Evolutionary conservation across 1,140 invertebrate genomes (phyloP), one percentile per base, ranked within the genome.

Genomic region (Cydia splendana): DNA sequence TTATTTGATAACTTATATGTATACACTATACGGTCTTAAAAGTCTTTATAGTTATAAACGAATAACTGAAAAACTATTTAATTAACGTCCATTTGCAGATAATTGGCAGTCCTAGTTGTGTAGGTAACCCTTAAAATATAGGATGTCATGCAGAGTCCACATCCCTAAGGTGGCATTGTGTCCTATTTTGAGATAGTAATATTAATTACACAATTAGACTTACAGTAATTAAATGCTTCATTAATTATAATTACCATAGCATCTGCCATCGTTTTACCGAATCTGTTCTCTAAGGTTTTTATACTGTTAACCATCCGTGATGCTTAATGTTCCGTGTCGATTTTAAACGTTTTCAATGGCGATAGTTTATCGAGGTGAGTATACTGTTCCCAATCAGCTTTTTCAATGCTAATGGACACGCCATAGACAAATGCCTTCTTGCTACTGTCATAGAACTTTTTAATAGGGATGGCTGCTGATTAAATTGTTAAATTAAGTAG

Each of bases 321-420:
- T 30, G 34, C 6, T 18, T 45, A 38, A 71, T 71, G 67, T 38
- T 71, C 15, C 67, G 67, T 42, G 9, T 38, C 67, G 67, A 13
- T 38, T 71, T 71, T 18, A 34, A 71, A n/a, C 30, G 65, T 69
- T 38, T 69, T 69, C 65, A n/a, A 71, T 45, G 34, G 34, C n/a
- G 13, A 42, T 71, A 71, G 67, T 38, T 71, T 71, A 71, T 42
- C 67, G 67, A 71, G 30, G 51, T 18, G 18, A 53, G 51, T 48
- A 45, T 24, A 15, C 67, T 71, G 67, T 71, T 71, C 34, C 20
- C n/a, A 71, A 71, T 48, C 45, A 15, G 45, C 45, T 48, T 71
- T 42, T 71, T 28, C n/a, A 62, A 20, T 3, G 5, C 18, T 62
- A 62, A 62, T 62, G 20, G 45, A 45, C 42, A 45, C 34, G 34